These are phyloP conservation scores for Acanthaster planci DNA, from an alignment of 35 echinoderm and acorn worm genomes.

Conservation along the genomic window DNA sequence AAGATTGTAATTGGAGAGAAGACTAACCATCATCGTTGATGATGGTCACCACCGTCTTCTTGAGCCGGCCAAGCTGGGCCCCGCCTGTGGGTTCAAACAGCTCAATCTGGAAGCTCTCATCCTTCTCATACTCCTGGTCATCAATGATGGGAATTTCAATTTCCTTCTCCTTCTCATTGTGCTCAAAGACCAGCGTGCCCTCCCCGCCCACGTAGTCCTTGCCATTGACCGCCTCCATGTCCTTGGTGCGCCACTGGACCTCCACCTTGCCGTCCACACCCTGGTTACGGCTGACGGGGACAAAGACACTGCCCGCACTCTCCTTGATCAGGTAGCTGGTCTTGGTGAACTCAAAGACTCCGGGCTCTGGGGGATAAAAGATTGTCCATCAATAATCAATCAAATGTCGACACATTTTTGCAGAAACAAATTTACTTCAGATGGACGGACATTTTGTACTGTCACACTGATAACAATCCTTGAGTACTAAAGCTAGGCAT, in stretches of 20 bases:
- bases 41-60: conserved; percentile 96
- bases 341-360: conserved; percentile 85
- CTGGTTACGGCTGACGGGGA: conserved; percentile 69
- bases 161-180: conserved; percentile 88
- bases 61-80: conserved; percentile 74
- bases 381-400: background rate
- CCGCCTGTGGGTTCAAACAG: conserved; percentile 84
- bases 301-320: conserved; percentile 70
- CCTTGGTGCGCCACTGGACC: conserved; percentile 87
- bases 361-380: conserved; percentile 66
- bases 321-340: conserved; percentile 91
- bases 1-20: background rate
- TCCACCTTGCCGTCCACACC: conserved; percentile 85
- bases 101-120: conserved; percentile 93
- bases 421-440: too few relatives aligned
- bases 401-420: background rate
- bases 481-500: too few relatives aligned
- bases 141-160: conserved; percentile 96
- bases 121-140: conserved; percentile 97
- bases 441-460: too few relatives aligned
- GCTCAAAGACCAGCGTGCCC: conserved; percentile 84
- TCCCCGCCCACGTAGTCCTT: conserved; percentile 84
- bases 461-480: too few relatives aligned
- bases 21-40: conserved; percentile 95
- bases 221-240: conserved; percentile 85